Evolutionary conservation across 2,888 invertebrate species (phyloP).

Genomic region (Barypeithes pellucidus): DNA sequence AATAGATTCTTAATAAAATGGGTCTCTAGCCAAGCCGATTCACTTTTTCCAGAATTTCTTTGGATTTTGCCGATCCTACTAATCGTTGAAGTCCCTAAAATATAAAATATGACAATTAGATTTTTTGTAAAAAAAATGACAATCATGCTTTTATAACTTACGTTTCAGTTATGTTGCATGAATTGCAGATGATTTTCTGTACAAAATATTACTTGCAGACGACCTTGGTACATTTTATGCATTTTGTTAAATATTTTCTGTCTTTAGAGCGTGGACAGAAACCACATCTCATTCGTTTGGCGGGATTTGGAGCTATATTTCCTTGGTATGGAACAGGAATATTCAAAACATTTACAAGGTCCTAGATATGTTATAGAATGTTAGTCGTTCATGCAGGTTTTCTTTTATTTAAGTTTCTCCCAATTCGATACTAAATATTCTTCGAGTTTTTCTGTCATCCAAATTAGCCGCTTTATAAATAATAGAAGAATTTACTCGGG

Average conservation of each 20-base stretch:
- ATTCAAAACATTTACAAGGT: too few species aligned
- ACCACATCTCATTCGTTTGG: constrained; percentile 12
- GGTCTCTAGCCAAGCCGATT: too few species aligned
- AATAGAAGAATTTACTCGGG: background rate
- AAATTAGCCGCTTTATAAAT: constrained; percentile 4
- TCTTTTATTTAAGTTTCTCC: constrained; percentile 20
- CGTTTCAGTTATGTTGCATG: background rate
- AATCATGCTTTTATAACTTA: too few species aligned
- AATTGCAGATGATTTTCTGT: constrained; percentile 16
- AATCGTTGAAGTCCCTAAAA: too few species aligned
- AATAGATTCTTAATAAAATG: too few species aligned
- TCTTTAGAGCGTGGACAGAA: constrained; percentile 2
- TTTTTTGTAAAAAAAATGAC: too few species aligned
- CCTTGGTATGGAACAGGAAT: background rate
- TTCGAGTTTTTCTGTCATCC: background rate
- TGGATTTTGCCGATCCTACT: too few species aligned
- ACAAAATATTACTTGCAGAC: constrained; percentile 27
- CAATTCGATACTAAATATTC: constrained; percentile 6
- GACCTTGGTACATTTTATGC: constrained; percentile 9
- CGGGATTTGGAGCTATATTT: constrained; percentile 5
- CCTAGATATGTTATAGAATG: constrained; percentile 10
- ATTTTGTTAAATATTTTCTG: constrained; percentile 5
- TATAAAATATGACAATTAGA: too few species aligned
- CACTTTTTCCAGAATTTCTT: too few species aligned
- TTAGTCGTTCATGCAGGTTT: constrained; percentile 15